These are phyloP conservation scores for Cuculus canorus DNA, from an alignment of 2,797 vertebrate genomes.

Conservation along the genomic window DNA sequence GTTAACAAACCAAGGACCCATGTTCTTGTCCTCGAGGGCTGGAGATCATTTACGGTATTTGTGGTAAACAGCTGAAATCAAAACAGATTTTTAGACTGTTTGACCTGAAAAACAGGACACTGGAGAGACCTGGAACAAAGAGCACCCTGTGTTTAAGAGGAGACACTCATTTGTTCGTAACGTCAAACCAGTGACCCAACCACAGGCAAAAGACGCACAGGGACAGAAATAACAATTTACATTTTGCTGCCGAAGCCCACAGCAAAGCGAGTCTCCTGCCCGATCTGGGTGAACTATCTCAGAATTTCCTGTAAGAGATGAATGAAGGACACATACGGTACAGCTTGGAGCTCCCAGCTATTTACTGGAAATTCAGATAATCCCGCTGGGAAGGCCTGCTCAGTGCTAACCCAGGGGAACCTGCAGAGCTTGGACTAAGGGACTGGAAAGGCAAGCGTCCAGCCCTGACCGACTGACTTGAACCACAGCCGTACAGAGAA, in stretches of 20 bases:
- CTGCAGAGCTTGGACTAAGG: background rate
- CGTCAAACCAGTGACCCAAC: background rate
- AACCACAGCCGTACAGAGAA: accelerated
- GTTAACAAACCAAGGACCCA: background rate
- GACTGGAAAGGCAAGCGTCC: accelerated
- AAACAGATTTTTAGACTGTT: background rate
- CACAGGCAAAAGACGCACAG: background rate
- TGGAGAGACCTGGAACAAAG: background rate
- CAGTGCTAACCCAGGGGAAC: background rate
- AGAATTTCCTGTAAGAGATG: background rate
- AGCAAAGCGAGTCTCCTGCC: background rate
- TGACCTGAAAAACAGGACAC: background rate
- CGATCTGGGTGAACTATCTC: background rate
- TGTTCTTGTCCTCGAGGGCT: background rate
- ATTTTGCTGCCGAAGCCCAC: background rate
- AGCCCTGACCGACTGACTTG: accelerated
- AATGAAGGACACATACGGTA: background rate
- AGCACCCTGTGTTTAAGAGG: constrained; percentile 4
- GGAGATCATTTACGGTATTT: background rate
- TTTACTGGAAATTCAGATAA: background rate
- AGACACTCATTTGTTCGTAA: background rate
- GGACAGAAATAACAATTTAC: constrained; percentile 17
- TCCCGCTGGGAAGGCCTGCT: background rate
- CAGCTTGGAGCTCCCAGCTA: background rate
- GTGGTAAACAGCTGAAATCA: background rate